Conservation (phyloP, 2,113 vertebrate species). For the Rhinoderma darwinii region DNA sequence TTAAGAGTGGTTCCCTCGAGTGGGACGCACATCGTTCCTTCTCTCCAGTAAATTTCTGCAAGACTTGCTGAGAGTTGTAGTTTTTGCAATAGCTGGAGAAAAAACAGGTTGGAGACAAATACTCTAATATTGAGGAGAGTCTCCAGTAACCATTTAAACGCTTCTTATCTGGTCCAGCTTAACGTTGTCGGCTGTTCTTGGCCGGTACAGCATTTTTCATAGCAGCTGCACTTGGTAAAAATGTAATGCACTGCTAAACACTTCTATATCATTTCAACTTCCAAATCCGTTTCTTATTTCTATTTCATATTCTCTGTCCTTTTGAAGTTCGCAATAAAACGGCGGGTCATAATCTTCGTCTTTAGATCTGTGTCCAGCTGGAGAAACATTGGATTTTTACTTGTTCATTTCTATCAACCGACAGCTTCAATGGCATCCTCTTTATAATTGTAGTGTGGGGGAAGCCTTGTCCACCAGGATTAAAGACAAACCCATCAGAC, state of each 20-base stretch:
- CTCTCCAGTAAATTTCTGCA: too few relatives aligned
- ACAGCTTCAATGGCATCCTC: neutral
- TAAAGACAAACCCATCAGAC: neutral
- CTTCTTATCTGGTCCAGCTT: neutral
- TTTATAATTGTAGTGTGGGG: neutral
- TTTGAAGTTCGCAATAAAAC: neutral
- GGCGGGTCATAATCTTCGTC: neutral
- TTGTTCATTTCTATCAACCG: neutral
- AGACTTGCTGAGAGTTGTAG: too few relatives aligned
- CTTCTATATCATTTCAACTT: neutral
- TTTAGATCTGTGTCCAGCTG: neutral
- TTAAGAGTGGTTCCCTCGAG: too few relatives aligned
- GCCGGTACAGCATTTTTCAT: neutral
- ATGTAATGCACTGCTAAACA: neutral
- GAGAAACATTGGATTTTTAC: neutral
- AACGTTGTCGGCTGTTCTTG: neutral
- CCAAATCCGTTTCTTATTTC: neutral
- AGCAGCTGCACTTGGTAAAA: neutral
- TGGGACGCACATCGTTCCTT: too few relatives aligned
- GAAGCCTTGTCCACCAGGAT: neutral
- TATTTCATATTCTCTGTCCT: neutral
- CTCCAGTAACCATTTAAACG: too few relatives aligned
- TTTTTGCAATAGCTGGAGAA: too few relatives aligned
- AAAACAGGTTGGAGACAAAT: too few relatives aligned
- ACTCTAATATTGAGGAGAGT: too few relatives aligned